Evolutionary conservation across 2,113 vertebrate species (phyloP).

Genomic region (Hippoglossus stenolepis): DNA sequence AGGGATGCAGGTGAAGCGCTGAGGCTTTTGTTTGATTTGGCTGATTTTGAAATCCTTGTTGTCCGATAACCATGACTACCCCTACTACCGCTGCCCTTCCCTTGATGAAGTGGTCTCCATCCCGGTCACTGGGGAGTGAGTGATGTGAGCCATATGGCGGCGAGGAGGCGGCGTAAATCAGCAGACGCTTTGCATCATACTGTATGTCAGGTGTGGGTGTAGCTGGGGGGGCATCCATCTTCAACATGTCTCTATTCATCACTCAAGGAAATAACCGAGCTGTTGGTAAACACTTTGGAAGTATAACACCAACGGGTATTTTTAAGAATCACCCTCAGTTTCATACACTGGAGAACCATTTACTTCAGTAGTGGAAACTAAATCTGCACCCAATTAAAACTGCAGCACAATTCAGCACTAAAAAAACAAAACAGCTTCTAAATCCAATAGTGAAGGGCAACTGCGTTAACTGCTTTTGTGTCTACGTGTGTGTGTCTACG

Average conservation of each 20-base stretch:
- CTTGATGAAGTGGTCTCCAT: conserved; percentile 59
- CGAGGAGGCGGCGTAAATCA: conserved; percentile 63
- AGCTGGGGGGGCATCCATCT: conserved; percentile 48
- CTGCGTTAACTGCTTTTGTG: not conserved
- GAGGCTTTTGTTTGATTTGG: conserved; percentile 43
- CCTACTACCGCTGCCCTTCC: conserved; percentile 30
- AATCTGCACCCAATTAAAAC: conserved; percentile 19
- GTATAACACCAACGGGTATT: conserved; percentile 32
- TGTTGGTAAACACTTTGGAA: conserved; percentile 63
- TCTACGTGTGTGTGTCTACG: conserved; percentile 9
- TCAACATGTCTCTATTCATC: conserved; percentile 65
- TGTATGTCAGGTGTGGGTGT: conserved; percentile 57
- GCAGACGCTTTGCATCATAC: conserved; percentile 60
- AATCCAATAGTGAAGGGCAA: conserved; percentile 13
- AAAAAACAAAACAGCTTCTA: conserved; percentile 8
- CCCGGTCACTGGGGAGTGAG: conserved; percentile 51
- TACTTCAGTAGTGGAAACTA: conserved; percentile 17
- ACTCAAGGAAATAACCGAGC: conserved; percentile 59
- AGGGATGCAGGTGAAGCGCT: not conserved
- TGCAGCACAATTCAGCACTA: not conserved
- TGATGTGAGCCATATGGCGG: conserved; percentile 60
- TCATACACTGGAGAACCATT: conserved; percentile 14
- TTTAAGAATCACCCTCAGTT: conserved; percentile 32
- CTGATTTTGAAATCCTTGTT: not conserved
- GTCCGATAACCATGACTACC: conserved; percentile 8